phyloP scores from a whole-genome alignment of 2,888 invertebrate genomes.

The Pyrochroa serraticornis region DNA sequence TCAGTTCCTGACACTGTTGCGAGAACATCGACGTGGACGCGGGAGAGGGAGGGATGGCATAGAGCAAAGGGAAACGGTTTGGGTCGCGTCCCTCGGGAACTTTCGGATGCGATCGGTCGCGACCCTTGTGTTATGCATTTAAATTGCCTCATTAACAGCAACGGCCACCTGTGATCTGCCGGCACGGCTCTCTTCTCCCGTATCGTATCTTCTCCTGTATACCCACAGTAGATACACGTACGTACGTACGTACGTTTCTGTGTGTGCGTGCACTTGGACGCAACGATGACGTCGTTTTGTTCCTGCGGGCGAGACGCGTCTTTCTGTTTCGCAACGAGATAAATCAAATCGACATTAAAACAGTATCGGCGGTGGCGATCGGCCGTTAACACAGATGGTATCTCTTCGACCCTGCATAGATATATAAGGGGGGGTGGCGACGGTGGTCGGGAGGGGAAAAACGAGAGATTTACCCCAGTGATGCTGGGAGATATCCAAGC shows the following conservation, averaged over 20 bases:
- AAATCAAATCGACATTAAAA: conserved; percentile 56
- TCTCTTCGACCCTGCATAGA: conserved; percentile 38
- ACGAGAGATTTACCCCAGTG: no score
- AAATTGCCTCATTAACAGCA: conserved; percentile 60
- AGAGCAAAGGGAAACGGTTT: conserved; percentile 28
- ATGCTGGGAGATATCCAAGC: no score
- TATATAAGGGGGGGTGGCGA: no score
- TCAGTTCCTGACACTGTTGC: no score
- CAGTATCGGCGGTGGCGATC: conserved; percentile 53
- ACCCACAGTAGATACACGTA: no score
- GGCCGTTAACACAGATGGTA: conserved; percentile 58
- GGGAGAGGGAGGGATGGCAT: background rate
- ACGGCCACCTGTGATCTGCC: conserved; percentile 55
- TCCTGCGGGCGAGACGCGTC: conserved; percentile 6
- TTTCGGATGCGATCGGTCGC: conserved; percentile 50
- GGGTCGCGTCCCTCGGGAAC: conserved; percentile 43
- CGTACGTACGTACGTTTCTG: no score
- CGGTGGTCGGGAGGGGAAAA: no score
- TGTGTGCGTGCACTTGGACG: no score
- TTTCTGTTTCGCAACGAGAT: conserved; percentile 32
- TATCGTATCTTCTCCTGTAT: no score
- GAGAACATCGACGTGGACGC: background rate
- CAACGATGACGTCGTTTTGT: conserved; percentile 8
- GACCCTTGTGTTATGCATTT: conserved; percentile 60
- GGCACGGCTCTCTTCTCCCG: background rate